Conservation (phyloP, 1,140 invertebrate species). For the Drosophila murphyi region DNA sequence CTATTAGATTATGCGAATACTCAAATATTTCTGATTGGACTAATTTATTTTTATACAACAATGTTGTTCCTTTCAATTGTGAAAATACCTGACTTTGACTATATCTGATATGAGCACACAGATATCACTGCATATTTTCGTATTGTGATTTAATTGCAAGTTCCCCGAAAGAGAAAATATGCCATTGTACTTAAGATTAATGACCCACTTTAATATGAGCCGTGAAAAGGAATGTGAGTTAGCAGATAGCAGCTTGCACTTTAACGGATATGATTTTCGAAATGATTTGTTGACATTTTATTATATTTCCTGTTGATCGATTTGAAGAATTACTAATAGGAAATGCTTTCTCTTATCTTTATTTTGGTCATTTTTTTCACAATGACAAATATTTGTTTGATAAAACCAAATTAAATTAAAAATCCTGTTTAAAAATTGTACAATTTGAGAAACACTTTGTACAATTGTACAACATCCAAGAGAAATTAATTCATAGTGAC, state of each 20-base stretch:
- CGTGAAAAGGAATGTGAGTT: constrained; percentile 14
- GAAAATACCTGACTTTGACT: constrained; percentile 27
- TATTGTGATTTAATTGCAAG: constrained; percentile 55
- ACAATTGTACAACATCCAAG: too few relatives aligned
- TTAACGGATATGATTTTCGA: constrained; percentile 15
- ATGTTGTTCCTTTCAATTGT: constrained; percentile 26
- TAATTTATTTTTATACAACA: constrained; percentile 1
- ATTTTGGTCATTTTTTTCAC: too few relatives aligned
- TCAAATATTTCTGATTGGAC: background rate
- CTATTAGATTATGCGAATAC: constrained; percentile 5
- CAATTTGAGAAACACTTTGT: background rate
- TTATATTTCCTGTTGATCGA: background rate
- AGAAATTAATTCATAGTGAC: background rate
- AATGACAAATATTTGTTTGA: too few relatives aligned
- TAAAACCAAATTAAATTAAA: too few relatives aligned
- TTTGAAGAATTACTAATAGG: background rate
- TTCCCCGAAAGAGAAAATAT: constrained; percentile 36
- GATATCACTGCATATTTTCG: constrained; percentile 47
- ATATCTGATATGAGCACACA: constrained; percentile 29
- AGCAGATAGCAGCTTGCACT: background rate
- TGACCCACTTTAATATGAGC: constrained; percentile 10
- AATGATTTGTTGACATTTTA: background rate
- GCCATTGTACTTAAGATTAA: constrained; percentile 15
- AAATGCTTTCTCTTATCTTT: background rate
- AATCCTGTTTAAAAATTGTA: too few relatives aligned